A percentile compares a stretch with the other conserved stretches of the same genome.
Conservation (phyloP, 2,113 vertebrate genomes). For the Ammodytes dubius region DNA sequence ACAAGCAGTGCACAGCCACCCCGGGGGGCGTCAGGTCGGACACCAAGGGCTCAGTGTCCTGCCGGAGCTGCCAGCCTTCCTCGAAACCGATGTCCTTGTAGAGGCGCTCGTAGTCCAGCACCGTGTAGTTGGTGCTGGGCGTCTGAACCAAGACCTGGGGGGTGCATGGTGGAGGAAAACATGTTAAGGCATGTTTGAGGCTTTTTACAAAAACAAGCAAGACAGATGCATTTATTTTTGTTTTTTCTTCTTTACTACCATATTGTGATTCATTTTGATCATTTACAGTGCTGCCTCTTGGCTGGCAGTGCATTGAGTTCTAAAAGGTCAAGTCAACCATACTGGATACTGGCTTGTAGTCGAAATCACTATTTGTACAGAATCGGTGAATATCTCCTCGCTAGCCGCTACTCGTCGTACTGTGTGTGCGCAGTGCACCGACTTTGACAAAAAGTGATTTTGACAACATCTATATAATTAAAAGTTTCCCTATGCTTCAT, state of each 20-base stretch:
- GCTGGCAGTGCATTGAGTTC: neutral
- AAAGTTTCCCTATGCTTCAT: neutral
- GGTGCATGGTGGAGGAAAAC: neutral
- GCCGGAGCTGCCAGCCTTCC: conserved; percentile 94
- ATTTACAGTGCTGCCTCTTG: neutral
- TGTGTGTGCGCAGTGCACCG: too few species aligned
- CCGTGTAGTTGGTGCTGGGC: conserved; percentile 91
- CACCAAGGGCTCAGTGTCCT: conserved; percentile 90
- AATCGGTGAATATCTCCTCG: too few species aligned
- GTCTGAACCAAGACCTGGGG: conserved; percentile 88
- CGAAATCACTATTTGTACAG: too few species aligned
- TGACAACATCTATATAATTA: too few species aligned
- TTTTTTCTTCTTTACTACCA: too few species aligned
- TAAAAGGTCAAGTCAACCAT: too few species aligned
- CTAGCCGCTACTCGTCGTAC: too few species aligned
- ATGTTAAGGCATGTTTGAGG: too few species aligned
- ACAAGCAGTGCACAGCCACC: conserved; percentile 92
- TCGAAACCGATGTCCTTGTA: conserved; percentile 91
- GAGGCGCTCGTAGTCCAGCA: conserved; percentile 89
- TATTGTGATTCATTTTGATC: neutral
- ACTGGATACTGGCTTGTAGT: too few species aligned
- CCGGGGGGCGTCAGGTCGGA: conserved; percentile 85
- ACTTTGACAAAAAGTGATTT: too few species aligned
- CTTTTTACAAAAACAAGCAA: neutral
- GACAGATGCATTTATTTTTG: too few species aligned